Base-by-base conservation (phyloP, 2,113 vertebrate species). In the Aspidoscelis tigris region DNA sequence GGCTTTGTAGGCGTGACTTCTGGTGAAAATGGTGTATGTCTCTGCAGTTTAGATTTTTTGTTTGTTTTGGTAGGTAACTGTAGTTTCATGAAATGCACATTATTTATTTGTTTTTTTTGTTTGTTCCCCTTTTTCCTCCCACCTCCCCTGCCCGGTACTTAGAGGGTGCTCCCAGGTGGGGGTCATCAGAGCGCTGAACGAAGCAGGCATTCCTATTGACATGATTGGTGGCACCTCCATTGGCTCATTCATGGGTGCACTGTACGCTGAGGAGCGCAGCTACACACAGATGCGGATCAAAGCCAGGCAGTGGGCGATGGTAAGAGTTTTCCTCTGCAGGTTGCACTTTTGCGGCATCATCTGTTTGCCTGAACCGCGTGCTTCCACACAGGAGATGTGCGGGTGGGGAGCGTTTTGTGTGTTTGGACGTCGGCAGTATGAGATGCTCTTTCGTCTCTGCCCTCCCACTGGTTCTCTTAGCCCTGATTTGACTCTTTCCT, bases 151-250 rank as follows among this genome's bases (percentile, higher is more conserved):
- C 58, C 33, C 7, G 3, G 7, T 2, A 81, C 47, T 78, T 93
- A 99, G 98, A 90, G 99, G 98, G 4, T 99, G 97, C 85, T 98
- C 97, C 84, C 98, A 99, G 93, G 97, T 98, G 0, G 98, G 98
- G 1, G 84, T 99, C 61, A 96, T 99, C 93, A 94, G 96, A 69
- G 98, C 99, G 0, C 93, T 99, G 91, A 95, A 93, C 0, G 98
- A 99, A 78, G 96, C 95, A 0, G 97, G 98, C 0, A 98, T 99
- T 88, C 98, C 99, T 0, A 93, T 99, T 3, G 98, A 99, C 90
- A 94, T 99, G 96, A 96, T 99, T 0, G 98, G 98, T 7, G 98
- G 98, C 20, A 99, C 98, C 0, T 99, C 98, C 72, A 97, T 99
- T 0, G 98, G 99, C 24, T 95, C 99, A 10, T 96, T 99, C 7